A percentile compares a stretch with the other conserved stretches of the same genome.
These are phyloP conservation scores for Marmota monax DNA, from an alignment of 2,113 vertebrate species.

Conservation along the genomic window DNA sequence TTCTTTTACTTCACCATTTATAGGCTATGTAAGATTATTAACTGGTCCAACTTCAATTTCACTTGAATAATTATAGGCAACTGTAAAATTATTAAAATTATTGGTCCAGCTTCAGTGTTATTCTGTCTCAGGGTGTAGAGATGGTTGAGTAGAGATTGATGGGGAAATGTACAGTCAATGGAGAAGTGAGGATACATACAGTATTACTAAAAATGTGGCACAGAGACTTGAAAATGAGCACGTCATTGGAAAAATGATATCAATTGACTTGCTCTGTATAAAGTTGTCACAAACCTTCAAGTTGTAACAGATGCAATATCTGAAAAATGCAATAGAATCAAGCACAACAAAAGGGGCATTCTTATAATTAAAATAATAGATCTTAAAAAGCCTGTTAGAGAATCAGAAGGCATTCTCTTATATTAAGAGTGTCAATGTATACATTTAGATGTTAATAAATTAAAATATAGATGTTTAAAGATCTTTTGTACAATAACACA, in stretches of 20 bases:
- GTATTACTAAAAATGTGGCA: neutral
- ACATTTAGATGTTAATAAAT: neutral
- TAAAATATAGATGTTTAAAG: slow-evolving; percentile 1
- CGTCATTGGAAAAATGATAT: neutral
- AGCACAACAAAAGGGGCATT: neutral
- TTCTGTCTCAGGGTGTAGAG: neutral
- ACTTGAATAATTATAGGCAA: neutral
- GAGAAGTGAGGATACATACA: neutral
- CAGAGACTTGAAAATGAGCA: neutral
- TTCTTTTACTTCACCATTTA: too few relatives aligned
- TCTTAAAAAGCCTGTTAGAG: neutral
- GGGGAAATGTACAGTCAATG: neutral
- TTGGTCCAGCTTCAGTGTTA: neutral
- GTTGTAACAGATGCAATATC: neutral
- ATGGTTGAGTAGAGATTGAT: neutral
- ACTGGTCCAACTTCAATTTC: neutral
- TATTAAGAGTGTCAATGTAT: slow-evolving; percentile 6
- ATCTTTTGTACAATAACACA: neutral
- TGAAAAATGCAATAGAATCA: neutral
- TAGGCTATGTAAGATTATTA: too few relatives aligned
- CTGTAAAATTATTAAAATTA: neutral
- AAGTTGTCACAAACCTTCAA: neutral
- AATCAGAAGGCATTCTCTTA: neutral
- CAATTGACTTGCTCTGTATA: neutral
- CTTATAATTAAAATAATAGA: slow-evolving; percentile 21